phyloP scores from a whole-genome alignment of 2,888 invertebrate genomes.

The Latrodectus hesperus region DNA sequence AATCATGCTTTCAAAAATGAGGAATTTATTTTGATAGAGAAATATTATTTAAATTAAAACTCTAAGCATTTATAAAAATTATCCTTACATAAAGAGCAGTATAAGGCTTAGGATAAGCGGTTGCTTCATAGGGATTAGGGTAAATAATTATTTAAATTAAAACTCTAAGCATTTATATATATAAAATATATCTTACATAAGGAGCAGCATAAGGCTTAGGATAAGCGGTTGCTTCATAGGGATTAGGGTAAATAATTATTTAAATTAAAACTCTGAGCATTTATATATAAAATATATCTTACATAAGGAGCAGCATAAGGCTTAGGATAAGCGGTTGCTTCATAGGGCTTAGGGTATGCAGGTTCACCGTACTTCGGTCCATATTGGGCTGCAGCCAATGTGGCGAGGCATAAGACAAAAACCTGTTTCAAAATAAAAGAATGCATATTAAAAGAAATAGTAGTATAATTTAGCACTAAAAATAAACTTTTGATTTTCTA shows the following conservation, averaged over 20 bases:
- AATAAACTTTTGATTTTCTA: too few species aligned
- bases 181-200: too few species aligned
- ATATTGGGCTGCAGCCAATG: slow-evolving; percentile 62
- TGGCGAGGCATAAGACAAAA: slow-evolving; percentile 40
- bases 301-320: neutral
- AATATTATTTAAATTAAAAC: too few species aligned
- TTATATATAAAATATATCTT: too few species aligned
- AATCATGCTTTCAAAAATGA: too few species aligned
- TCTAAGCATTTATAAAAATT: too few species aligned
- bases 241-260: slow-evolving; percentile 18
- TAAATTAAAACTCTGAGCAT: too few species aligned
- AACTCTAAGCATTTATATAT: too few species aligned
- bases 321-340: neutral
- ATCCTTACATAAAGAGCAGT: neutral
- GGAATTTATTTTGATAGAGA: too few species aligned
- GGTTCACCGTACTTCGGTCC: slow-evolving; percentile 48
- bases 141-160: neutral
- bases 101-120: neutral
- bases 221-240: slow-evolving; percentile 6
- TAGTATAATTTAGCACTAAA: too few species aligned
- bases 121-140: slow-evolving; percentile 20
- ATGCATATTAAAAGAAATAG: neutral
- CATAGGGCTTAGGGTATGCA: slow-evolving; percentile 33
- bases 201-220: neutral
- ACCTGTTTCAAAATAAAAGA: slow-evolving; percentile 12